Evolutionary conservation across 2,797 vertebrate species (phyloP), one percentile per base, ranked within the genome.

Genomic region (Oryzias dopingdopingensis): DNA sequence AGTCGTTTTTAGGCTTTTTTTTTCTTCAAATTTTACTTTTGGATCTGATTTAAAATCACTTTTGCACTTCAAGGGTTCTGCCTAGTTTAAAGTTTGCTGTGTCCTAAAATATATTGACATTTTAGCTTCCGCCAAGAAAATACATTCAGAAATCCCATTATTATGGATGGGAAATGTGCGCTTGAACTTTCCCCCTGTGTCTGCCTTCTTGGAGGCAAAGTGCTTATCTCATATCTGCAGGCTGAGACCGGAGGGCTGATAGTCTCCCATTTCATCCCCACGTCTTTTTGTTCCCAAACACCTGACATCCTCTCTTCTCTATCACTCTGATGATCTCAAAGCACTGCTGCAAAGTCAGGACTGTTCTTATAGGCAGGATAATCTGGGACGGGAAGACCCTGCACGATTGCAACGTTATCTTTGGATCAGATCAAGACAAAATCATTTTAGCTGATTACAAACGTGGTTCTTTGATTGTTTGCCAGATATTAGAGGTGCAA

Each of bases 221-320:
- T 59, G 67, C 86, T 90, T 88, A 92, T 91, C 87, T 84, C 53
- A 2, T 70, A 89, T 89, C 89, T 92, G 64, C 85, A 87, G 83
- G 80, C 85, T 68, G 65, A 81, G 84, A 80, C 85, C 70, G 78
- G 77, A 83, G 80, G 73, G 77, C 74, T 79, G 83, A 77, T 84
- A 77, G 81, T 81, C 79, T 83, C 77, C 82, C 81, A 69, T 79
- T 83, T 89, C 81, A 86, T 62, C 70, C 72, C 59, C 80, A 83
- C 54, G 70, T 80, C 66, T 86, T 85, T 88, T 89, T 90, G 86
- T 90, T 90, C 79, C 67, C 71, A 63, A 76, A 79, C 89, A 88
- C 86, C 88, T 86, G 82, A 76, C 42, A 55, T 73, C 85, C 81
- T 79, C 77, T 77, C 59, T 71, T 78, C 56, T 66, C 53, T 85